These are phyloP conservation scores for Pyrgus malvae DNA, from an alignment of 2,888 invertebrate species.

Conservation along the genomic window DNA sequence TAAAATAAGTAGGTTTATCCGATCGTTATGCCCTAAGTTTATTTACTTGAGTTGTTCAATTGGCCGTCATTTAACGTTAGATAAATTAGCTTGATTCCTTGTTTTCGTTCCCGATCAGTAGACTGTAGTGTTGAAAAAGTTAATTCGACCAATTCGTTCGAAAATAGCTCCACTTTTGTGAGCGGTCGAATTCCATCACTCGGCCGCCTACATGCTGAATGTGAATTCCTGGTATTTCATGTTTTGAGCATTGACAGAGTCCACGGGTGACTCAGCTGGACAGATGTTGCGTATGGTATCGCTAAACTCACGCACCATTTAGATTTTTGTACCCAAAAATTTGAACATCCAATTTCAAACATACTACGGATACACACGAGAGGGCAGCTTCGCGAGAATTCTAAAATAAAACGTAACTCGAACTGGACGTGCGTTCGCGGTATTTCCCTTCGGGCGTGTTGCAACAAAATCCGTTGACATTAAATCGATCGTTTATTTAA, in stretches of 20 bases:
- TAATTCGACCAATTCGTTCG: neutral
- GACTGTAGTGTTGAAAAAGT: neutral
- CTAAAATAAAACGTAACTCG: slow-evolving; percentile 18
- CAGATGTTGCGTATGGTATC: slow-evolving; percentile 8
- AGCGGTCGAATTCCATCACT: neutral
- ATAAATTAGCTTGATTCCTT: no score
- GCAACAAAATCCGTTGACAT: slow-evolving; percentile 12
- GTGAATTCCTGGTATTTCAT: slow-evolving; percentile 7
- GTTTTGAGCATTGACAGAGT: neutral
- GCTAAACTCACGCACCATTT: slow-evolving; percentile 5
- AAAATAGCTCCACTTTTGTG: slow-evolving; percentile 8
- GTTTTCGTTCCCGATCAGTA: neutral
- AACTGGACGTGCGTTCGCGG: slow-evolving; percentile 14
- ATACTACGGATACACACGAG: neutral
- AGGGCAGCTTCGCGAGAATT: slow-evolving; percentile 5
- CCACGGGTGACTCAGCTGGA: slow-evolving; percentile 8
- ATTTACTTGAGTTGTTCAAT: neutral
- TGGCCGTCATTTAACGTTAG: no score
- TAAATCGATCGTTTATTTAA: slow-evolving; percentile 17
- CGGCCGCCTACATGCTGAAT: slow-evolving; percentile 10
- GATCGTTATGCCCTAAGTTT: neutral
- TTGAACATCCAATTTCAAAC: slow-evolving; percentile 7
- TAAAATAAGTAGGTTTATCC: neutral
- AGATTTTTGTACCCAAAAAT: slow-evolving; percentile 6
- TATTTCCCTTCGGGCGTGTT: slow-evolving; percentile 2